Base-by-base conservation (phyloP, 2,888 invertebrate genomes). In the Tribolium freemani region DNA sequence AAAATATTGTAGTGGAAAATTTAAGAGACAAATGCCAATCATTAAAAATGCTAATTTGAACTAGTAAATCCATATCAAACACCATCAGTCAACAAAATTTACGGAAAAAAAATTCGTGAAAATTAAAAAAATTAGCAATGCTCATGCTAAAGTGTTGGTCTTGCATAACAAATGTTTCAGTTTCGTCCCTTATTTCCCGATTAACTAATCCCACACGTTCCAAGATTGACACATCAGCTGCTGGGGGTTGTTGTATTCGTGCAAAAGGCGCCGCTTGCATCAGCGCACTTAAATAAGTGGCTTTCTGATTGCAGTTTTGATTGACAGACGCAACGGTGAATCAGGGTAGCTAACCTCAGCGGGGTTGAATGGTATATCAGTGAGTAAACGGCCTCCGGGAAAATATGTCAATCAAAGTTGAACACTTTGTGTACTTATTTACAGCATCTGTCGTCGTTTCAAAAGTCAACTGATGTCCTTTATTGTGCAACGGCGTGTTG, bases 331-430 rank as follows among this genome's bases (percentile, higher is more conserved):
- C 64, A 63, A 69, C 16, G 70, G 26, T 48, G 58, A 71, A 58
- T 71, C 66, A 60, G 72, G 71, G 66, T 71, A 74, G 77, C 73
- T 74, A 76, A 77, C 77, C 78, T 80, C 79, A 68, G 69, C 70
- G 78, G 80, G 82, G 79, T 79, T 77, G 79, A 78, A 67, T 75
- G 72, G 74, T 75, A 77, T 26, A 3, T 26, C 26, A 26, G 16
- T 77, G 76, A 75, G 77, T 72, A 75, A 78, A 78, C 78, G 79
- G 80, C 84, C 83, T 83, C 77, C 81, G 84, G 84, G 84, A 85
- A 84, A 84, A 84, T 83, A 83, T 80, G 85, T 85, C 85, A 85
- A 85, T 85, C 85, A 85, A 77, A 73, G 61, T 68, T 72, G 77
- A 77, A 74, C 78, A 81, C 79, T 82, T 79, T 81, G 82, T 82